phyloP scores from a whole-genome alignment of 2,888 invertebrate genomes.

The Dasypolia templi region DNA sequence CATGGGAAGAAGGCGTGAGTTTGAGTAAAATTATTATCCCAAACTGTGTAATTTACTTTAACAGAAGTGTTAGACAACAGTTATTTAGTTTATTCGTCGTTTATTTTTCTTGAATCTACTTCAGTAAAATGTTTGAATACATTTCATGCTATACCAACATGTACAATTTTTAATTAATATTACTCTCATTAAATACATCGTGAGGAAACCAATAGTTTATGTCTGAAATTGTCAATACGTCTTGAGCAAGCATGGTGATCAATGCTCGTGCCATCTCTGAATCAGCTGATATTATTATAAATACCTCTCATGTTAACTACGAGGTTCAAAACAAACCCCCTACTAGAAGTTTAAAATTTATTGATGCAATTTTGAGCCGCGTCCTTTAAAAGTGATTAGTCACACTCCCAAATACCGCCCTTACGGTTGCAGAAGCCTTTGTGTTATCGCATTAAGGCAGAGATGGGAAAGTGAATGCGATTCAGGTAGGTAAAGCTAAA shows the following conservation, averaged over 20 bases:
- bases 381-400: conserved; percentile 47
- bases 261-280: too few relatives aligned
- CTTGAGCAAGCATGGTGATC: too few relatives aligned
- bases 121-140: too few relatives aligned
- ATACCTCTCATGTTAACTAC: neutral
- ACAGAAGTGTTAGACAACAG: neutral
- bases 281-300: too few relatives aligned
- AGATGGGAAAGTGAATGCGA: conserved; percentile 54
- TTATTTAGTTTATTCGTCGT: too few relatives aligned
- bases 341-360: conserved; percentile 29
- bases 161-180: neutral
- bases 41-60: neutral
- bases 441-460: conserved; percentile 65
- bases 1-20: too few relatives aligned
- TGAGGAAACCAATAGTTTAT: too few relatives aligned
- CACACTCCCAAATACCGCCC: conserved; percentile 36
- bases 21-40: neutral
- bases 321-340: neutral
- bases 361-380: conserved; percentile 31
- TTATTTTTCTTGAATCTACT: too few relatives aligned
- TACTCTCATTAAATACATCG: too few relatives aligned
- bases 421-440: conserved; percentile 48
- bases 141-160: neutral
- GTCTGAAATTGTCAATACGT: too few relatives aligned
- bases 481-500: conserved; percentile 73